Base-by-base conservation (phyloP, 1,140 invertebrate species). In the Philotrypesis tridentata region DNA sequence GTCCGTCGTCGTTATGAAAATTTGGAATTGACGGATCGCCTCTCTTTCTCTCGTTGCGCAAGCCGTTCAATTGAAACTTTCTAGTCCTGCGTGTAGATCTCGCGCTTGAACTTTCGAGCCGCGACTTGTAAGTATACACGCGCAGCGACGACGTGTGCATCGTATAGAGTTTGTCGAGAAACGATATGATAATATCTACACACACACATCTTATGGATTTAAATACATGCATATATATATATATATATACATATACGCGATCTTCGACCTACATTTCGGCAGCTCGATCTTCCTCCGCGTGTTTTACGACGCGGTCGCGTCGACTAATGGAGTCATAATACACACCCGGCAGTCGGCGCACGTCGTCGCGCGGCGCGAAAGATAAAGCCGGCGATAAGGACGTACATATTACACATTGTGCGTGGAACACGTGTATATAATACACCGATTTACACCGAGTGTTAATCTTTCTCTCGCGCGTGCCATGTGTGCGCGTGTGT, bases 61-160 rank as follows among this genome's bases (percentile, higher is more conserved):
- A 80, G n/a, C n/a, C 40, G 21, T 65, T 48, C 70, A 65, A 80
- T 80, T 43, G 79, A 61, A 73, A 79, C 79, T 80, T 80, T 80
- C 79, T 73, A 80, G 73, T 80, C 79, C n/a, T n/a, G n/a, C n/a
- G n/a, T 80, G 70, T 75, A 75, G n/a, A 29, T 25, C 65, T 79
- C 68, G 67, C 40, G 7, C 63, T 77, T 77, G 75, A 77, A 79
- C 76, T 79, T 68, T 79, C 68, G 68, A 79, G 33, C 68, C 43
- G n/a, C 11, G 14, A 68, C 40, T 37, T 37, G n/a, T n/a, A n/a
- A 5, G 33, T 37, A 9, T 37, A 37, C 33, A 37, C 9, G 33
- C 9, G 33, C 33, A 37, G 3, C 48, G 48, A 9, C 21, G 1
- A 21, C 17, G 21, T 77, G 25, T 68, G 43, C 48, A 9, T 60